Conservation (phyloP, 2,797 vertebrate species). For the Micrastur ruficollis region DNA sequence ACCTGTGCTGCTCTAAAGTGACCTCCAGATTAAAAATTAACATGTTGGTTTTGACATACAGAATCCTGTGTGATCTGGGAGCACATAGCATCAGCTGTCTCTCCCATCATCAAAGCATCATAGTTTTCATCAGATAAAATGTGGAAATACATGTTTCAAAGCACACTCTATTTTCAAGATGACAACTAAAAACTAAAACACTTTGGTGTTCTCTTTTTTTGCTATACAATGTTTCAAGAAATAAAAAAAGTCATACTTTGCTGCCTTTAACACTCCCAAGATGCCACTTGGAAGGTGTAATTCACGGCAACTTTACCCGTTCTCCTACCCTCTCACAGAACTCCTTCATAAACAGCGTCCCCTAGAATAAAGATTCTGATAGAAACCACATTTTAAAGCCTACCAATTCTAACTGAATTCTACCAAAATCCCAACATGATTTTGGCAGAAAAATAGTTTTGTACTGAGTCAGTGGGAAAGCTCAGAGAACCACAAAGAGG, state of each 20-base stretch:
- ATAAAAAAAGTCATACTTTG: not conserved
- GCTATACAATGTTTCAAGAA: not conserved
- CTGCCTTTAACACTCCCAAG: not conserved
- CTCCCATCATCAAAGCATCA: not conserved
- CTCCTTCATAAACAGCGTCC: not conserved
- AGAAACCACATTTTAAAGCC: not conserved
- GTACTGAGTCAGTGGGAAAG: not conserved
- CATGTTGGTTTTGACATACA: not conserved
- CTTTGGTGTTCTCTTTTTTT: not conserved
- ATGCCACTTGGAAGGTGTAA: not conserved
- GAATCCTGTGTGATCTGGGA: not conserved
- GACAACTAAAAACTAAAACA: not conserved
- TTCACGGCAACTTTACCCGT: not conserved
- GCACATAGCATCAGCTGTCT: not conserved
- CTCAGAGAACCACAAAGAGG: not conserved
- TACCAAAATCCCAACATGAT: not conserved
- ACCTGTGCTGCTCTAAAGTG: not conserved
- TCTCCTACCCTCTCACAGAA: not conserved
- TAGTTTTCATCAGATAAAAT: not conserved
- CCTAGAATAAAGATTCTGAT: not conserved
- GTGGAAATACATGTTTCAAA: not conserved
- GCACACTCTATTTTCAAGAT: not conserved
- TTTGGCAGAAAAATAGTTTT: not conserved
- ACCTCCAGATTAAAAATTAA: not conserved
- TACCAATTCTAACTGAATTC: not conserved